Evolutionary conservation across 2,797 vertebrate species (phyloP).

Genomic region (Holocentrus rufus): DNA sequence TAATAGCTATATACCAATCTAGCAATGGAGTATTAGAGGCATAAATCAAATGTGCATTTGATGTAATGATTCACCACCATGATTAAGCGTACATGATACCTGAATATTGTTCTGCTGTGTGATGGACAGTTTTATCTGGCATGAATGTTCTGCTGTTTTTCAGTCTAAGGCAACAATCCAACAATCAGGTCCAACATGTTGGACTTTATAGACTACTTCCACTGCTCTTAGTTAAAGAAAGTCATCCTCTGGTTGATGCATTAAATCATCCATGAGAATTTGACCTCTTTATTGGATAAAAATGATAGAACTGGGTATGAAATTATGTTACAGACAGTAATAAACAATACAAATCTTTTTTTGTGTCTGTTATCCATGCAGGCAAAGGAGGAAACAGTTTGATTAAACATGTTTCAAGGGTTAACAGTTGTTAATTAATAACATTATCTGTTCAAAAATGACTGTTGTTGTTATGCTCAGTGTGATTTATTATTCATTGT

Average conservation of each 20-base stretch:
- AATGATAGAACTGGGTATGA: too few relatives aligned
- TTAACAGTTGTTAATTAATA: conserved; percentile 45
- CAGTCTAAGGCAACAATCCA: too few relatives aligned
- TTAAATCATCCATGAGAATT: conserved; percentile 41
- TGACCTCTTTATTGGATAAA: conserved; percentile 27
- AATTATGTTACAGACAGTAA: too few relatives aligned
- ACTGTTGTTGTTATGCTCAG: conserved; percentile 49
- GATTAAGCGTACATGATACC: neutral
- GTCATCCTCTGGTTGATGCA: conserved; percentile 16
- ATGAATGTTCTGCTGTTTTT: neutral
- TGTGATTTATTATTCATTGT: conserved; percentile 55
- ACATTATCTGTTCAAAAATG: conserved; percentile 39
- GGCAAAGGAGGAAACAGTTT: too few relatives aligned
- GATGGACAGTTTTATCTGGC: neutral
- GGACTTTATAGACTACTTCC: conserved; percentile 15
- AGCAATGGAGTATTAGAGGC: too few relatives aligned
- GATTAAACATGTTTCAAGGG: too few relatives aligned
- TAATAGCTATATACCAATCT: too few relatives aligned
- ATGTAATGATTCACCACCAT: neutral
- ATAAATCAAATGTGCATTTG: neutral
- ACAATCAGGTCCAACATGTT: neutral
- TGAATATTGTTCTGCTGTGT: neutral
- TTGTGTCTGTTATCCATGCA: too few relatives aligned
- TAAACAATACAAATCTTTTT: too few relatives aligned
- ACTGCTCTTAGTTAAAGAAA: conserved; percentile 23